Evolutionary conservation across 2,888 invertebrate genomes (phyloP).

Genomic region (Chromoteleia sp.): DNA sequence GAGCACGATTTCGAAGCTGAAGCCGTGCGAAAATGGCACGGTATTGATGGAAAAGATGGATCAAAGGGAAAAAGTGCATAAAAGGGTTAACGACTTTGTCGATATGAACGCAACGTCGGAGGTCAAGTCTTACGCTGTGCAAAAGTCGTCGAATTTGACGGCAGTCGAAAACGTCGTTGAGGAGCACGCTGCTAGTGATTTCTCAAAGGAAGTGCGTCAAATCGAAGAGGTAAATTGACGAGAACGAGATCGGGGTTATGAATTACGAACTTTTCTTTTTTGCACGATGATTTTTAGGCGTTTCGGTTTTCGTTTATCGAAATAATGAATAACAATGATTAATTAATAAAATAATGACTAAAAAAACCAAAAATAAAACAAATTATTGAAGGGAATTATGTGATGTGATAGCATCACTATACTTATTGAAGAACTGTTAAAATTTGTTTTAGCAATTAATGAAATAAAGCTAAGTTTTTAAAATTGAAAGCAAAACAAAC

Average conservation of each 20-base stretch:
- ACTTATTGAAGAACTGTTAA: too few relatives aligned
- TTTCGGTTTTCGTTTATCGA: too few relatives aligned
- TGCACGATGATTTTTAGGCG: too few relatives aligned
- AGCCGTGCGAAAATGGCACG: conserved; percentile 18
- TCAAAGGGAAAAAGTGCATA: conserved; percentile 32
- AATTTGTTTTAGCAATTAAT: too few relatives aligned
- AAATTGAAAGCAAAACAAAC: too few relatives aligned
- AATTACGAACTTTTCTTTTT: too few relatives aligned
- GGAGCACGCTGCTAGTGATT: conserved; percentile 86
- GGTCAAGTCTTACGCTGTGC: conserved; percentile 77
- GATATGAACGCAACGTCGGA: conserved; percentile 84
- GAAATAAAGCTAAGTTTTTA: too few relatives aligned
- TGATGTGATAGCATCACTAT: too few relatives aligned
- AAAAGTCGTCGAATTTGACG: conserved; percentile 79
- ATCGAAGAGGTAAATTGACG: conserved; percentile 77
- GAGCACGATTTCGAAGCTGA: neutral
- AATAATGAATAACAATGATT: too few relatives aligned
- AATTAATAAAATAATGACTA: too few relatives aligned
- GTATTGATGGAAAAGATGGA: conserved; percentile 47
- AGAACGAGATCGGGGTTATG: conserved; percentile 33
- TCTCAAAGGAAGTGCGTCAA: conserved; percentile 82
- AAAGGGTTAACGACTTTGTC: conserved; percentile 73
- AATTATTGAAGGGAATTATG: too few relatives aligned
- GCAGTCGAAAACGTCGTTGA: conserved; percentile 80
- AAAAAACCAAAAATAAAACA: too few relatives aligned